phyloP scores from a whole-genome alignment of 2,888 invertebrate species.

The Volucella bombylans region DNA sequence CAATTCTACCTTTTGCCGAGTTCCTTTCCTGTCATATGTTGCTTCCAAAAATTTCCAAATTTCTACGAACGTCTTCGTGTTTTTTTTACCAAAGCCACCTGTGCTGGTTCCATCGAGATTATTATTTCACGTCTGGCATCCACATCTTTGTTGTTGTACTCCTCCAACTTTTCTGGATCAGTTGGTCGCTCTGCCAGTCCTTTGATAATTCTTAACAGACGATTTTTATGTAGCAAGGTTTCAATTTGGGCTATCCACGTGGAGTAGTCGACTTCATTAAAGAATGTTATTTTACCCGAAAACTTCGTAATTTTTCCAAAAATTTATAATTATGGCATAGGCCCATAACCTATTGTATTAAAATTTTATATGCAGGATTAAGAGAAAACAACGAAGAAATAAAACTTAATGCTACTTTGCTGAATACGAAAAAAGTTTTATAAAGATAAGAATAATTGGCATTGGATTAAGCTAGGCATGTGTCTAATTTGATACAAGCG shows the following conservation, averaged over 20 bases:
- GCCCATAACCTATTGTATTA: too few relatives aligned
- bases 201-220: constrained; percentile 15
- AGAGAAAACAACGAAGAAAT: too few relatives aligned
- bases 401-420: too few relatives aligned
- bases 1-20: constrained; percentile 30
- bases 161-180: not conserved
- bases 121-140: constrained; percentile 8
- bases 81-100: constrained; percentile 18
- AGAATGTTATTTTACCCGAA: not conserved
- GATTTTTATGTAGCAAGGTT: constrained; percentile 19
- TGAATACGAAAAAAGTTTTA: too few relatives aligned
- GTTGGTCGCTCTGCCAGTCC: not conserved
- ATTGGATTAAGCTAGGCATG: too few relatives aligned
- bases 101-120: constrained; percentile 25
- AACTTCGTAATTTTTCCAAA: not conserved
- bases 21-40: constrained; percentile 31
- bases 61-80: constrained; percentile 19
- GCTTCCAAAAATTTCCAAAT: constrained; percentile 32
- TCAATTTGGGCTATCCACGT: constrained; percentile 40
- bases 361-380: too few relatives aligned
- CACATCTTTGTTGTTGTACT: constrained; percentile 32
- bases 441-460: too few relatives aligned
- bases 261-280: constrained; percentile 2
- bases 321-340: too few relatives aligned
- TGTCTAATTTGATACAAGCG: too few relatives aligned